A percentile compares a stretch with the other conserved stretches of the same genome.
phyloP scores from a whole-genome alignment of 2,797 vertebrate species.

The Periophthalmus magnuspinnatus region DNA sequence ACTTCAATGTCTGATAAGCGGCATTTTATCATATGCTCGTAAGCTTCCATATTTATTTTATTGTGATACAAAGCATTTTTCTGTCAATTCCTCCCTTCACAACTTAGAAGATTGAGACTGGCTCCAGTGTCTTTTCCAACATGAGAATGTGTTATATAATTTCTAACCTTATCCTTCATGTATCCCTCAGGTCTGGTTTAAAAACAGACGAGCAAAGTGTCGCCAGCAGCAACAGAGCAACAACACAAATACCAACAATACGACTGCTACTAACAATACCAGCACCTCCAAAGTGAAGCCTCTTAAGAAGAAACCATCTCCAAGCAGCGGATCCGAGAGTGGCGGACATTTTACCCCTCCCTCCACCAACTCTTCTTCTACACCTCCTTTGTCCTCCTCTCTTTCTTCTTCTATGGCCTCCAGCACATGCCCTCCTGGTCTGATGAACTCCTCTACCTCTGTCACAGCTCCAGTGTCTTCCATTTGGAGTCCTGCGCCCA shows the following conservation, averaged over 20 bases:
- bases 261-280: constrained; percentile 30
- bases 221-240: constrained; percentile 89
- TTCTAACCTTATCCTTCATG: constrained; percentile 23
- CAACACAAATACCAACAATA: constrained; percentile 40
- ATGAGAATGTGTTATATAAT: not conserved
- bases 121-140: no score
- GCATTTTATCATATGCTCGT: no score
- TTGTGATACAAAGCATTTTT: no score
- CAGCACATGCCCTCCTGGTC: constrained; percentile 54
- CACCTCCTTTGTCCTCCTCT: constrained; percentile 75
- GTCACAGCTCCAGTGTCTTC: constrained; percentile 83
- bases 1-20: no score
- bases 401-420: constrained; percentile 49
- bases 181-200: constrained; percentile 91
- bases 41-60: no score
- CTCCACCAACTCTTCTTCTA: constrained; percentile 84
- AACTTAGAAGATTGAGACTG: no score
- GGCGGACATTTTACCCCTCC: constrained; percentile 94
- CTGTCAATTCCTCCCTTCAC: no score
- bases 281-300: constrained; percentile 86
- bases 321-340: constrained; percentile 91
- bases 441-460: constrained; percentile 70
- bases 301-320: constrained; percentile 91
- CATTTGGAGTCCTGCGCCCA: constrained; percentile 96
- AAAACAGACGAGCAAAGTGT: constrained; percentile 95